Base-by-base conservation (phyloP, 2,113 vertebrate genomes). In the Hippocampus zosterae region DNA sequence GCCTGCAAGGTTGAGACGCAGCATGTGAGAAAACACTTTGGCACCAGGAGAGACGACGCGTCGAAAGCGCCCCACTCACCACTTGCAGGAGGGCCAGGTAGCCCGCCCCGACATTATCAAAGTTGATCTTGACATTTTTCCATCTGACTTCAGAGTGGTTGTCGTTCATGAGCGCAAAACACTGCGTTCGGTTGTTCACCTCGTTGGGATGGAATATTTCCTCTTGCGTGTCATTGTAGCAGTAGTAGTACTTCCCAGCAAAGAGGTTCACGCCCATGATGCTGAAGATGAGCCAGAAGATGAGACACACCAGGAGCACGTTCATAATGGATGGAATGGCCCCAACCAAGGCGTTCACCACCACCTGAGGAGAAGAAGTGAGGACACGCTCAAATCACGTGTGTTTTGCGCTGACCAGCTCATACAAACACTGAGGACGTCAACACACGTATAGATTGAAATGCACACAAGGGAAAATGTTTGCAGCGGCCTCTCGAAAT, bases 211-310 rank as follows among this genome's bases (percentile, higher is more conserved):
- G 46, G 65, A 99, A 96, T 59, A 84, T 72, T 5, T 87, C 68
- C 87, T 95, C 96, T 0, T 88, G 19, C 0, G 95, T 95, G 59
- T 95, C 93, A 19, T 99, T 98, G 88, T 84, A 98, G 90, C 97
- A 99, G 89, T 92, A 98, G 91, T 98, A 95, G 86, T 98, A 99
- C 88, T 98, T 98, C 56, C 97, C 97, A 42, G 96, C 96, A 88
- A 98, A 99, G 81, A 98, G 87, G 92, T 99, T 99, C 84, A 99
- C 97, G 48, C 97, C 97, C 97, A 99, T 98, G 90, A 99, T 99
- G 89, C 97, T 99, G 92, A 99, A 98, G 95, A 99, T 98, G 88
- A 99, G 96, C 97, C 97, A 99, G 94, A 99, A 99, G 92, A 99
- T 99, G 91, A 99, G 94, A 93, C 97, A 99, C 91, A 99, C 97